These are phyloP conservation scores for Lepetodrilus schrolli DNA, from an alignment of 2,888 invertebrate genomes.

Conservation along the genomic window DNA sequence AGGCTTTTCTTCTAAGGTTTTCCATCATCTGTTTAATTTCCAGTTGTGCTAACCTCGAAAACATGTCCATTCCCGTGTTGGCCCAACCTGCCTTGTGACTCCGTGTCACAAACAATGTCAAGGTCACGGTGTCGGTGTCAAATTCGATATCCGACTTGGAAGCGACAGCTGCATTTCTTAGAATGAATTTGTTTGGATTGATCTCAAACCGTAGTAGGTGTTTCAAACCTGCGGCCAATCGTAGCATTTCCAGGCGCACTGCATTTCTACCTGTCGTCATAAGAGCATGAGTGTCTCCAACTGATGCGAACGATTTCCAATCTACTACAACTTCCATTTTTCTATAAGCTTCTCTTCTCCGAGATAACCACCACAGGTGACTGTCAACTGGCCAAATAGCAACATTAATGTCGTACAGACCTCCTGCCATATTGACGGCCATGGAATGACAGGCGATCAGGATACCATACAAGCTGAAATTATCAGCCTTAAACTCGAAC, in stretches of 20 bases:
- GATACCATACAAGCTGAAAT: slow-evolving; percentile 37
- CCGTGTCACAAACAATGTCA: slow-evolving; percentile 24
- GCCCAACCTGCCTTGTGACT: slow-evolving; percentile 28
- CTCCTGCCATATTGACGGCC: slow-evolving; percentile 29
- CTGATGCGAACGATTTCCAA: slow-evolving; percentile 32
- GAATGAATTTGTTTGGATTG: not conserved
- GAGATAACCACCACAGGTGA: too few relatives aligned
- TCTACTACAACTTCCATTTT: slow-evolving; percentile 22
- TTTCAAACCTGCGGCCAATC: slow-evolving; percentile 26
- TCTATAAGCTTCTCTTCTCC: not conserved
- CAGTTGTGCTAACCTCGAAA: slow-evolving; percentile 21
- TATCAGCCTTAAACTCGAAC: slow-evolving; percentile 32
- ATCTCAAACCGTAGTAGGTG: slow-evolving; percentile 31
- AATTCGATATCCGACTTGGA: slow-evolving; percentile 19
- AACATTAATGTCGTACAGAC: not conserved
- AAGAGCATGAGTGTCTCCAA: slow-evolving; percentile 26
- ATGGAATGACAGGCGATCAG: slow-evolving; percentile 35
- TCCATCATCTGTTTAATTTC: not conserved
- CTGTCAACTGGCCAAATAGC: too few relatives aligned
- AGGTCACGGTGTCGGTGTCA: slow-evolving; percentile 6
- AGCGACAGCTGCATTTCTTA: slow-evolving; percentile 13
- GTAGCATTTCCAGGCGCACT: slow-evolving; percentile 24
- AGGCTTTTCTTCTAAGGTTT: not conserved
- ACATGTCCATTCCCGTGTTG: slow-evolving; percentile 24
- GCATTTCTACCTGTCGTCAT: slow-evolving; percentile 8